These are phyloP conservation scores for Pristionchus maxplancki DNA, from an alignment of 2,888 invertebrate genomes.

Conservation along the genomic window DNA sequence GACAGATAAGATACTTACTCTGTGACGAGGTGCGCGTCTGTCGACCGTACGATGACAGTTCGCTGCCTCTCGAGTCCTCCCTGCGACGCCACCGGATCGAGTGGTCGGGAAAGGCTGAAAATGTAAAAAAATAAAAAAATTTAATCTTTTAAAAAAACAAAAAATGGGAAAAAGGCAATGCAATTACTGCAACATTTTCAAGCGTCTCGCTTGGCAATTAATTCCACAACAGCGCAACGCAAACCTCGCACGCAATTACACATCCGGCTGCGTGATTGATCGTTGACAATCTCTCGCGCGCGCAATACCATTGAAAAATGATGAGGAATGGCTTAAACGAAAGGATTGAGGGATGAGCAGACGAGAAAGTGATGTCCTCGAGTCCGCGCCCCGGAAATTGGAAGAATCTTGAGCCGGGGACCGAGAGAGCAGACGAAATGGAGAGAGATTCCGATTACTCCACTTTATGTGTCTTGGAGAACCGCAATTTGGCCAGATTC, in stretches of 20 bases:
- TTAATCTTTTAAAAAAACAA: too few relatives aligned
- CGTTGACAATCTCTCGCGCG: not conserved
- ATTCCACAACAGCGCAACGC: not conserved
- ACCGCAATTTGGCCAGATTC: not conserved
- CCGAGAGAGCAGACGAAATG: not conserved
- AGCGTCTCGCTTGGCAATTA: too few relatives aligned
- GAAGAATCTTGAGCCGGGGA: not conserved
- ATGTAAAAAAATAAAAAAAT: too few relatives aligned
- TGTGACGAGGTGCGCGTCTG: slow-evolving; percentile 17
- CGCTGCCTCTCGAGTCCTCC: slow-evolving; percentile 43
- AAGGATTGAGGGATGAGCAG: slow-evolving; percentile 25
- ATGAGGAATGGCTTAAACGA: not conserved
- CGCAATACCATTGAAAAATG: not conserved
- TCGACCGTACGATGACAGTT: slow-evolving; percentile 30
- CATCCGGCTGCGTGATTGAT: not conserved
- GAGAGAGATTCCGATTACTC: not conserved
- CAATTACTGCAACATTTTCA: too few relatives aligned
- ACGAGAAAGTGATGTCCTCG: not conserved
- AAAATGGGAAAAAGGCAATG: too few relatives aligned
- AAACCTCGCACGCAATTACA: not conserved
- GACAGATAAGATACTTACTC: not conserved
- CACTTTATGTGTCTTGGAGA: not conserved
- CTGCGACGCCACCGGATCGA: slow-evolving; percentile 25
- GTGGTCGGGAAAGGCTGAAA: not conserved
- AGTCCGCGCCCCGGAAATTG: not conserved